These are phyloP conservation scores for Capreolus pygargus DNA, from an alignment of 2,113 vertebrate genomes.

Conservation along the genomic window DNA sequence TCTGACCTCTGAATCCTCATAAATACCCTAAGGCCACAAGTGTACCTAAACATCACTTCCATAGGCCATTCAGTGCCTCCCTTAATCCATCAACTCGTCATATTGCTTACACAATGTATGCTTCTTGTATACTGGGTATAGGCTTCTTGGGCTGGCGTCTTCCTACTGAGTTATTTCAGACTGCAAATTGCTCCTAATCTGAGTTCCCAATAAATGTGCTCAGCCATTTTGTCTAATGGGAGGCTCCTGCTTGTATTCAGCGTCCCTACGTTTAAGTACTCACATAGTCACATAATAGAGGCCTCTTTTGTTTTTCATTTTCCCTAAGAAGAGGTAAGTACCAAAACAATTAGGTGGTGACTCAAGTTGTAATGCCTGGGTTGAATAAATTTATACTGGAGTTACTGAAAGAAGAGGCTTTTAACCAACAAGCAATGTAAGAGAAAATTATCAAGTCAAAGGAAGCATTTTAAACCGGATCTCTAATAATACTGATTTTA, in stretches of 20 bases:
- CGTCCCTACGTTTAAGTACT: rapidly evolving
- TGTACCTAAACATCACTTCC: neutral
- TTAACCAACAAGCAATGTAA: neutral
- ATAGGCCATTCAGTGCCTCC: neutral
- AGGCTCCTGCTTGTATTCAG: neutral
- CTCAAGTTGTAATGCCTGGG: neutral
- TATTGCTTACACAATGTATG: neutral
- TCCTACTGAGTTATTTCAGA: neutral
- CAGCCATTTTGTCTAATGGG: neutral
- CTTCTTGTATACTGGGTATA: neutral
- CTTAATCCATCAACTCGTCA: neutral
- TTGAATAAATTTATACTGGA: neutral
- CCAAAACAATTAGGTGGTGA: neutral
- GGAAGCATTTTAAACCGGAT: neutral
- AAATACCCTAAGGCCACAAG: neutral
- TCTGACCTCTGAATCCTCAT: neutral
- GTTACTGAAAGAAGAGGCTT: neutral
- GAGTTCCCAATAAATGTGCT: neutral
- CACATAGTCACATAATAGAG: neutral
- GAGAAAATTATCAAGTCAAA: neutral
- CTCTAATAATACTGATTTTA: neutral
- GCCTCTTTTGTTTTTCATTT: neutral
- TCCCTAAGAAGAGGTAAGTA: neutral
- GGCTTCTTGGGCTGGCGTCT: neutral
- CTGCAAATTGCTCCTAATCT: neutral